Conservation (phyloP, 2,113 vertebrate species). For the Salminus brasiliensis region DNA sequence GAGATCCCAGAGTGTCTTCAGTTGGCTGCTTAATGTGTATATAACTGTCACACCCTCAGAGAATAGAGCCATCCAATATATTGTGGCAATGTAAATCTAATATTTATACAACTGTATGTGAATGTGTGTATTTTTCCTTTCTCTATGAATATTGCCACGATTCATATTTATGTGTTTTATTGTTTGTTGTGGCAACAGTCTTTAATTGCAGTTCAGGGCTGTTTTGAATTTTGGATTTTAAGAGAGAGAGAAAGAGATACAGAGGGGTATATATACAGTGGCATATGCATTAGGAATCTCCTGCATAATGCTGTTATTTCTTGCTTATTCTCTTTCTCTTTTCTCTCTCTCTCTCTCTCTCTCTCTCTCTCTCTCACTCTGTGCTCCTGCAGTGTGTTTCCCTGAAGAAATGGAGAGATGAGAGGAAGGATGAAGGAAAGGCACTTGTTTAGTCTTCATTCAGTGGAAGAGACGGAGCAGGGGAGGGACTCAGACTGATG, state of each 20-base stretch:
- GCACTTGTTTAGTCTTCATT: constrained; percentile 8
- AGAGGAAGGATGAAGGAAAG: background rate
- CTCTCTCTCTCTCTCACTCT: background rate
- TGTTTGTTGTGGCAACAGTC: too few species aligned
- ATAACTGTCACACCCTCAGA: too few species aligned
- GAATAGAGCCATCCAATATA: too few species aligned
- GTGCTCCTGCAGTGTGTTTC: background rate
- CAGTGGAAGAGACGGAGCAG: background rate
- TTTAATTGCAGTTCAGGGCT: too few species aligned
- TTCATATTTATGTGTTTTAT: too few species aligned
- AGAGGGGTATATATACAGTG: background rate
- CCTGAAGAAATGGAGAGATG: background rate
- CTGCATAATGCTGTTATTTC: background rate
- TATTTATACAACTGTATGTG: too few species aligned
- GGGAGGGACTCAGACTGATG: background rate
- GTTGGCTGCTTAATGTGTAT: too few species aligned
- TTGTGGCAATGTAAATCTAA: too few species aligned
- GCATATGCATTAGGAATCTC: background rate
- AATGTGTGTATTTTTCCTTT: too few species aligned
- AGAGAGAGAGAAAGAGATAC: background rate
- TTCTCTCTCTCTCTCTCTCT: background rate
- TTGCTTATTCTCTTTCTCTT: background rate
- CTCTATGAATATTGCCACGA: too few species aligned
- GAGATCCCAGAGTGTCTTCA: too few species aligned
- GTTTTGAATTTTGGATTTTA: too few species aligned